Base-by-base conservation (phyloP, 2,113 vertebrate genomes). In the Mastomys coucha region DNA sequence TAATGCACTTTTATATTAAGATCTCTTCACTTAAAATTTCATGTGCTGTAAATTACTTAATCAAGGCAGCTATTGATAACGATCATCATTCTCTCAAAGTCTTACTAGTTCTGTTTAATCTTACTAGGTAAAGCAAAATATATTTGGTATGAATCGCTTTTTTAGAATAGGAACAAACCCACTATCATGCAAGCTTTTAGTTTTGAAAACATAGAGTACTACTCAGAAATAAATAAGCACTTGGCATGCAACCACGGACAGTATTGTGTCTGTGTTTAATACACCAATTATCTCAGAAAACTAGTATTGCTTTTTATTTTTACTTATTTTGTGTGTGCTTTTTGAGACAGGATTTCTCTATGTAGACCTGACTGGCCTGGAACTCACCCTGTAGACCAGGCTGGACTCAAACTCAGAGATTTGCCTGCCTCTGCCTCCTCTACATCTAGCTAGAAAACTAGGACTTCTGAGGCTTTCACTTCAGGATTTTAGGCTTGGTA, bases 31-130 rank as follows among this genome's bases (percentile, higher is more conserved):
- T 60, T 28, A 7, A 24, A 33, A 67, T 28, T 4, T 91, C n/a
- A 91, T 72, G n/a, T 75, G 85, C 65, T 95, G n/a, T 67, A 85
- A 96, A 82, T n/a, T 77, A 82, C 80, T 82, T 58, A 93, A 33
- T 60, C 39, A 73, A 33, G 28, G 45, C 4, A 84, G 13, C 78
- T 86, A 67, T 42, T 88, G 92, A 92, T 88, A 87, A 80, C 11
- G 92, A 95, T 63, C 33, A 75, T 76, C 75, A 95, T 65, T 67
- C 56, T 91, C 72, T 93, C 53, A 85, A 93, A 84, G 80, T 88
- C 49, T 89, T 80, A 67, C 6, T 82, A 72, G 36, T 72, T 94
- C 72, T 72, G 7, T 88, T 93, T 88, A 93, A 91, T 80, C 58
- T 93, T 93, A 65, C n/a, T 76, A 91, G 9, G n/a, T 89, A 89